A percentile compares a stretch with the other conserved stretches of the same genome.
Conservation (phyloP, 2,113 vertebrate species). For the Daphoenositta chrysoptera region DNA sequence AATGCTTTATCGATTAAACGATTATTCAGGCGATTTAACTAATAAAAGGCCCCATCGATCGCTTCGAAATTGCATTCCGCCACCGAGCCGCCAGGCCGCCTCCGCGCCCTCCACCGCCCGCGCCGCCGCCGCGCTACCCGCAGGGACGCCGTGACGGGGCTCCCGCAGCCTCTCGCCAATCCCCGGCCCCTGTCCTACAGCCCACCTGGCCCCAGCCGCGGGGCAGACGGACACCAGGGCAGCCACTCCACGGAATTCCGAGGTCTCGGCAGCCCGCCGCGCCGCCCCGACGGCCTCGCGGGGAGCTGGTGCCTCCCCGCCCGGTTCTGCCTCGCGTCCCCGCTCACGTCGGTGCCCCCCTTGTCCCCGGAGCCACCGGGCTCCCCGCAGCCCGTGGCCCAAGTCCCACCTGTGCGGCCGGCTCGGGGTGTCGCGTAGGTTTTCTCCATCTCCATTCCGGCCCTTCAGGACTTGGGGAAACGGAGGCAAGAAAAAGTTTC, state of each 20-base stretch:
- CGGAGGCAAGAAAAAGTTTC: constrained; percentile 70
- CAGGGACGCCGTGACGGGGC: neutral
- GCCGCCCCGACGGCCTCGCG: neutral
- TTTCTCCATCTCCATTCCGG: constrained; percentile 89
- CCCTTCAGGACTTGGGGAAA: constrained; percentile 65
- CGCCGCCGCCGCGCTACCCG: neutral
- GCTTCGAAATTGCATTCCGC: constrained; percentile 59
- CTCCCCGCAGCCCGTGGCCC: neutral
- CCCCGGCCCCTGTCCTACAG: no score
- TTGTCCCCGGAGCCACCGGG: neutral
- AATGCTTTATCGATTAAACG: constrained; percentile 79
- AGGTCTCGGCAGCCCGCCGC: neutral
- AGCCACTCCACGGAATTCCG: no score
- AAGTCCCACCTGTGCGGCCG: constrained; percentile 89
- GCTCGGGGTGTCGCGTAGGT: constrained; percentile 80
- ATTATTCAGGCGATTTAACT: constrained; percentile 79
- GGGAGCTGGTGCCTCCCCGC: neutral
- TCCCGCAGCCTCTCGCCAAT: neutral
- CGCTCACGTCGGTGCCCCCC: neutral
- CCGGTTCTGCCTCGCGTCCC: neutral
- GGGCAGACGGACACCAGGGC: no score
- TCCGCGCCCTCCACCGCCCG: neutral
- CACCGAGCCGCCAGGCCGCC: neutral
- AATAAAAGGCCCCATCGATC: constrained; percentile 76
- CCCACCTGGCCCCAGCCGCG: neutral